phyloP scores from a whole-genome alignment of 2,888 invertebrate species.

The Andrena bucephala region DNA sequence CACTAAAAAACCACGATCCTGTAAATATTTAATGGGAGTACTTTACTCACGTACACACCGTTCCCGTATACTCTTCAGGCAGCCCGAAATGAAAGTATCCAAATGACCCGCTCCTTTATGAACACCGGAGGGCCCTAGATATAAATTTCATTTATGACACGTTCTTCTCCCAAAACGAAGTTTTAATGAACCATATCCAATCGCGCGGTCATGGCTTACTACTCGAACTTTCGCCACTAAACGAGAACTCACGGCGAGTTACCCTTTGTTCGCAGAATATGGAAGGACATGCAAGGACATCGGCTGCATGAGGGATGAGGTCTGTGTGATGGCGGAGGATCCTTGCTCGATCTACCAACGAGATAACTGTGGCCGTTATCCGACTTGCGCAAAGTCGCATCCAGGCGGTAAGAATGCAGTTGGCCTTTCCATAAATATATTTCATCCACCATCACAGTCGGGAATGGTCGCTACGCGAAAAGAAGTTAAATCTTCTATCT shows the following conservation, averaged over 20 bases:
- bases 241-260: constrained; percentile 25
- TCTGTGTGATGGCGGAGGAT: constrained; percentile 90
- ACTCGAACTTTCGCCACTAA: constrained; percentile 52
- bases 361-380: constrained; percentile 89
- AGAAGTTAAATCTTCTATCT: not conserved
- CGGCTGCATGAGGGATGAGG: constrained; percentile 90
- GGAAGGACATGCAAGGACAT: constrained; percentile 92
- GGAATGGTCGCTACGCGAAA: not conserved
- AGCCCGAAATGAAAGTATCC: constrained; percentile 24
- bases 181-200: constrained; percentile 52
- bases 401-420: constrained; percentile 83
- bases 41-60: constrained; percentile 6
- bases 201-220: constrained; percentile 33
- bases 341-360: constrained; percentile 88
- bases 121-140: not conserved
- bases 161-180: constrained; percentile 6
- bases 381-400: constrained; percentile 88
- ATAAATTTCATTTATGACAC: constrained; percentile 49
- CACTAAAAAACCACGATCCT: constrained; percentile 13
- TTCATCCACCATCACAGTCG: constrained; percentile 10
- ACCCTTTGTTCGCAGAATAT: constrained; percentile 87
- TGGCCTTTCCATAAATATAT: constrained; percentile 46
- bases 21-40: constrained; percentile 36
- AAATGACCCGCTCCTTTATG: constrained; percentile 10
- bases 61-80: constrained; percentile 6